Evolutionary conservation across 2,113 vertebrate species (phyloP).

Genomic region (Onychorhynchus coronatus): DNA sequence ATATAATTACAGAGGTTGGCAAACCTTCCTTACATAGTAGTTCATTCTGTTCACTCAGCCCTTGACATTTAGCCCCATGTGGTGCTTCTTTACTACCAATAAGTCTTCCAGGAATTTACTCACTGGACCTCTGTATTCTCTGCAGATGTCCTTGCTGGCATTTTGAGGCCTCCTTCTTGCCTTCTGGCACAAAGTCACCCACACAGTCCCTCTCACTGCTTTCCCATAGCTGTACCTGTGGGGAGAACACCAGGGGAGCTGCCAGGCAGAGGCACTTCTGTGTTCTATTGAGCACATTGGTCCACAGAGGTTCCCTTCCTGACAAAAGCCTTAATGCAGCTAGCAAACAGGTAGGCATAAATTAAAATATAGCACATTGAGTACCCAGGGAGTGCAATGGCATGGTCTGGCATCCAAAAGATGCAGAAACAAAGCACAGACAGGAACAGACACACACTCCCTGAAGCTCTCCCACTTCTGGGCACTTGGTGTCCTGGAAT

Average conservation of each 20-base stretch:
- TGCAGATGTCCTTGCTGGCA: neutral
- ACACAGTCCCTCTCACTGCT: neutral
- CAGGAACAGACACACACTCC: neutral
- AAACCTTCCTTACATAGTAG: neutral
- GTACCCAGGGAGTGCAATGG: neutral
- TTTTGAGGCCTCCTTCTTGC: neutral
- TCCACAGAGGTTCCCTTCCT: neutral
- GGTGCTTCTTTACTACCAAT: neutral
- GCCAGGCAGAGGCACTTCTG: no score
- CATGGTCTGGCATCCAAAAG: neutral
- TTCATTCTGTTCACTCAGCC: neutral
- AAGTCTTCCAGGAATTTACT: neutral
- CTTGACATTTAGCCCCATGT: neutral
- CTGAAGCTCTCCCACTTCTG: neutral
- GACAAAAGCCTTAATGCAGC: neutral
- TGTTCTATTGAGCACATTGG: neutral
- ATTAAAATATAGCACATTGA: neutral
- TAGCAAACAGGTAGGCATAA: neutral
- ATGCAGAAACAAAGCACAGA: neutral
- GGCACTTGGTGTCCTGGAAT: neutral
- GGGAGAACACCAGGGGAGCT: neutral
- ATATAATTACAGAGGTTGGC: neutral
- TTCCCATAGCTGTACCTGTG: conserved; percentile 68
- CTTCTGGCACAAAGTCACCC: conserved; percentile 43
- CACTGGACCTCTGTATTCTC: neutral